Evolutionary conservation across 23 tunicate genomes (phyloP).

Genomic region (Diplosoma virens): DNA sequence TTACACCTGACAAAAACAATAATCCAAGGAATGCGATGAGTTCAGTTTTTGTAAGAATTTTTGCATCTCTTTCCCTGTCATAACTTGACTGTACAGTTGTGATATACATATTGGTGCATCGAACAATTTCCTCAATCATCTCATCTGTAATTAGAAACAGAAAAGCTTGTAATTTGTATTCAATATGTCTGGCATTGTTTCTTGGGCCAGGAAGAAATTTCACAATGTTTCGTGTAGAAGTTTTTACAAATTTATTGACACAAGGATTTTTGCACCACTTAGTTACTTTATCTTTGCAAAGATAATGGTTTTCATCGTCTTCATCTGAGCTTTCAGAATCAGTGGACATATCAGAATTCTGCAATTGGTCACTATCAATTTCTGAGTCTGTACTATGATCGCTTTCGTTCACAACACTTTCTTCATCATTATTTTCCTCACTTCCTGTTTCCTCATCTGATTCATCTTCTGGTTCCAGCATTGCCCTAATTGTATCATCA

Average conservation of each 20-base stretch:
- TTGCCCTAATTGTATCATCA: conserved; percentile 14
- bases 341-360: background rate
- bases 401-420: conserved; percentile 16
- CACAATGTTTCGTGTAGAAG: background rate
- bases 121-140: conserved; percentile 9
- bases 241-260: conserved; percentile 15
- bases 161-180: conserved; percentile 15
- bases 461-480: background rate
- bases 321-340: conserved; percentile 19
- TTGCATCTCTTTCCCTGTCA: conserved; percentile 12
- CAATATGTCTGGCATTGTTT: conserved; percentile 14
- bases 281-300: conserved; percentile 18
- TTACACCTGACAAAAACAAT: conserved; percentile 17
- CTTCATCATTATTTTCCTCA: conserved; percentile 16
- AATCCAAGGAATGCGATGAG: too few relatives aligned
- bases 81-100: conserved; percentile 4
- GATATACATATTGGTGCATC: conserved; percentile 11
- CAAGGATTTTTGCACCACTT: conserved; percentile 15
- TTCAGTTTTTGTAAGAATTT: conserved; percentile 18
- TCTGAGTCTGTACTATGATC: conserved; percentile 14
- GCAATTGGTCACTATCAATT: background rate
- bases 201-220: conserved; percentile 18
- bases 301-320: conserved; percentile 5
- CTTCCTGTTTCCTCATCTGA: conserved; percentile 28
- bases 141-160: conserved; percentile 14